Conservation (phyloP, 2,797 vertebrate genomes). For the Anisognathus igniventris region DNA sequence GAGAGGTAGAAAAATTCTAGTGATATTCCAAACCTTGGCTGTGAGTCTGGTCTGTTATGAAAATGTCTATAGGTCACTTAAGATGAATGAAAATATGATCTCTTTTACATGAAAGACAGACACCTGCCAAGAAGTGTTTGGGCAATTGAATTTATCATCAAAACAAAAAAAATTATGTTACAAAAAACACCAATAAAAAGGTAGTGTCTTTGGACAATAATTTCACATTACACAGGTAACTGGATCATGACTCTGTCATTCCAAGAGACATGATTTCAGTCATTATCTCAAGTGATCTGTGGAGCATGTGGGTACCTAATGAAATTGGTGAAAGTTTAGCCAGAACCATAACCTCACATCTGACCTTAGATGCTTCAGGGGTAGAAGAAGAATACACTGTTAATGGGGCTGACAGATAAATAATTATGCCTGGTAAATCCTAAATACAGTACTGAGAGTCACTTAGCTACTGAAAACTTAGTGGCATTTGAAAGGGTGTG, state of each 20-base stretch:
- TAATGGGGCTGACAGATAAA: not conserved
- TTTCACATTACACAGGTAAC: not conserved
- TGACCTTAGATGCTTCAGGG: not conserved
- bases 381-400: not conserved
- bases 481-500: not conserved
- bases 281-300: not conserved
- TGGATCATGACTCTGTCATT: not conserved
- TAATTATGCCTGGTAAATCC: not conserved
- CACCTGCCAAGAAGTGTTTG: not conserved
- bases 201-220: not conserved
- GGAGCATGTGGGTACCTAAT: not conserved
- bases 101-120: not conserved
- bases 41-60: not conserved
- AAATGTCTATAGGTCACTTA: not conserved
- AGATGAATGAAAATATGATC: not conserved
- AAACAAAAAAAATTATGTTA: not conserved
- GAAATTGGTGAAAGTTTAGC: not conserved
- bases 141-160: not conserved
- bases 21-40: not conserved
- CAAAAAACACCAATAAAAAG: not conserved
- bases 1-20: not conserved
- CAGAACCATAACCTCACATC: not conserved
- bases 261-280: not conserved
- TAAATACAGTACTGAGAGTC: not conserved
- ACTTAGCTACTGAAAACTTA: not conserved